Evolutionary conservation across 2,113 vertebrate species (phyloP).

Genomic region (Nyctereutes procyonoides): DNA sequence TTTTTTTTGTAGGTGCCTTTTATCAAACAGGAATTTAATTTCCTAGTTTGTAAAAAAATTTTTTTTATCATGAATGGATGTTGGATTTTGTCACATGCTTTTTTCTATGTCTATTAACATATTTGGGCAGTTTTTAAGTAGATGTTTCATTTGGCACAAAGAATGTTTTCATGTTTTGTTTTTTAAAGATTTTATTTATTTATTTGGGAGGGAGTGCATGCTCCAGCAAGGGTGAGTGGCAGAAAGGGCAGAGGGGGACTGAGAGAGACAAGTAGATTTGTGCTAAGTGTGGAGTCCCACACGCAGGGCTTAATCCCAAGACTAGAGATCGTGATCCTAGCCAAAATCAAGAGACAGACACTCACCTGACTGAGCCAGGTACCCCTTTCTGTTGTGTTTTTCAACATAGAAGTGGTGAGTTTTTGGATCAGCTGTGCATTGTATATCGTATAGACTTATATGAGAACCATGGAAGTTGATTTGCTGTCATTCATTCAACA

Average conservation of each 20-base stretch:
- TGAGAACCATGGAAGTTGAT: not conserved
- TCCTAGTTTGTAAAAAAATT: not conserved
- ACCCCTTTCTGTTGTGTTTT: not conserved
- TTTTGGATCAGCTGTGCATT: not conserved
- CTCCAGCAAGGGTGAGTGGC: not conserved
- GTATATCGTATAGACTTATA: not conserved
- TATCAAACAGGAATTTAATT: not conserved
- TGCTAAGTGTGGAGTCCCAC: not conserved
- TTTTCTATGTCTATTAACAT: not conserved
- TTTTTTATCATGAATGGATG: not conserved
- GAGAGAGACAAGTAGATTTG: not conserved
- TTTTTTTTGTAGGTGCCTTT: not conserved
- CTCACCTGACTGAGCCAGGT: not conserved
- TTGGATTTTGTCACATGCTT: conserved; percentile 14
- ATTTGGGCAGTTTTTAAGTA: not conserved
- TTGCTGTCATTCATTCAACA: not conserved
- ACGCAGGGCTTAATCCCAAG: not conserved
- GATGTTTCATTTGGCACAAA: not conserved
- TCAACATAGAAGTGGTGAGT: not conserved
- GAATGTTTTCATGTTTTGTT: not conserved
- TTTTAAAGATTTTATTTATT: not conserved
- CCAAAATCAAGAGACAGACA: not conserved
- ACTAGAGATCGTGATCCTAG: not conserved
- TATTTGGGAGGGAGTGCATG: not conserved
- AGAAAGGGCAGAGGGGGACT: not conserved